These are phyloP conservation scores for Pitangus sulphuratus DNA, from an alignment of 2,797 vertebrate species.

Conservation along the genomic window DNA sequence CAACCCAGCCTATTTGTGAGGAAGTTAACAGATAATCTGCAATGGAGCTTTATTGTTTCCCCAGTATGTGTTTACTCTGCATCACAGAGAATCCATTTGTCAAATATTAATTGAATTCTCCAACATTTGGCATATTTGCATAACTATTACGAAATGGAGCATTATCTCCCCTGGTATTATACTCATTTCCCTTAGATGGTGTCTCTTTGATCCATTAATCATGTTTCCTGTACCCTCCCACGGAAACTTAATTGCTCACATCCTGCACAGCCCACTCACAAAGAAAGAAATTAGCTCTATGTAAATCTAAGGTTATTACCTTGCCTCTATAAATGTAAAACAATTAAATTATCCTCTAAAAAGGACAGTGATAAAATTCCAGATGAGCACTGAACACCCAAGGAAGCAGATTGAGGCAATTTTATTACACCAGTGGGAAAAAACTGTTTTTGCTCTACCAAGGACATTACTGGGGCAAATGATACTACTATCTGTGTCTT, in stretches of 20 bases:
- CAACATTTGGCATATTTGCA: slow-evolving; percentile 70
- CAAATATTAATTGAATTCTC: slow-evolving; percentile 68
- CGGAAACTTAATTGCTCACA: slow-evolving; percentile 56
- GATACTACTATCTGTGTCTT: neutral
- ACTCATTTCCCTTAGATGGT: slow-evolving; percentile 47
- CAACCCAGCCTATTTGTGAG: neutral
- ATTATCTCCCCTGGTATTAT: slow-evolving; percentile 53
- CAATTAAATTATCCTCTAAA: slow-evolving; percentile 50
- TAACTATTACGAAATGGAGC: slow-evolving; percentile 56
- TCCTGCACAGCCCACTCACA: slow-evolving; percentile 42
- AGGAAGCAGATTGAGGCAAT: slow-evolving; percentile 1
- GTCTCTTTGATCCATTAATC: slow-evolving; percentile 66
- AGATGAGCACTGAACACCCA: slow-evolving; percentile 12
- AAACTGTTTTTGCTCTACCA: neutral
- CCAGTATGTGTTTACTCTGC: slow-evolving; percentile 45
- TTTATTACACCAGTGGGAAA: slow-evolving; percentile 23
- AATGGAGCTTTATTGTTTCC: slow-evolving; percentile 24
- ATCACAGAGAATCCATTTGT: slow-evolving; percentile 54
- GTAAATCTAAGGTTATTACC: slow-evolving; percentile 61
- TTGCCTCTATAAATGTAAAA: slow-evolving; percentile 37
- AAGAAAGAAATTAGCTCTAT: slow-evolving; percentile 57
- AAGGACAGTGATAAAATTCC: slow-evolving; percentile 62
- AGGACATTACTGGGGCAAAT: neutral
- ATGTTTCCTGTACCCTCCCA: slow-evolving; percentile 55
- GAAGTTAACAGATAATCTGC: neutral